Base-by-base conservation (phyloP, 2,113 vertebrate genomes). In the Gobio gobio region DNA sequence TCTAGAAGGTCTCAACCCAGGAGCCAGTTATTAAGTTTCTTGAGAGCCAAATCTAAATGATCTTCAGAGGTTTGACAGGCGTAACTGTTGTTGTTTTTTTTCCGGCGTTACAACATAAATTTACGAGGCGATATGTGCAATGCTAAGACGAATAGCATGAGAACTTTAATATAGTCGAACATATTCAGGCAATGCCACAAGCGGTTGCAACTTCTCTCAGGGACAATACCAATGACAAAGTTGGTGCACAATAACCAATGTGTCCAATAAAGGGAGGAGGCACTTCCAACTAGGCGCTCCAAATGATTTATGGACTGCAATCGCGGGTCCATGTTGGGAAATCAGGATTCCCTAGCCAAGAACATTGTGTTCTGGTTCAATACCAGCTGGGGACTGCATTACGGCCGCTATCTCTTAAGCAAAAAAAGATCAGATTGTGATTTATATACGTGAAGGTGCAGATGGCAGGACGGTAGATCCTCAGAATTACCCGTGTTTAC, bases 361-460 rank as follows among this genome's bases (percentile, higher is more conserved):
- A 85, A 85, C 80, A 82, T 78, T 83, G 74, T 33, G 49, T 82
- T 85, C 82, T 83, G 84, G 81, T 88, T 86, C 77, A 81, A 76
- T 68, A 68, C 64, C 58, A 80, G 78, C 54, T 66, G 66, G 51
- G 70, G 81, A 89, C n/a, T 86, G 58, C 18, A 63, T 68, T 22
- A 77, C 16, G 83, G 78, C 83, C 64, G 54, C 82, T 58, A 86
- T 77, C 87, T 83, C 29, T 78, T 83, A 86, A 87, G 76, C 83
- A 86, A 85, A 87, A 86, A 87, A 88, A 74, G 8, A 61, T 82
- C 79, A 80, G 40, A 83, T 22, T 56, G 88, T 73, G 74, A 88
- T 90, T 87, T 88, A 78, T 88, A 85, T 84, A 86, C 83, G 85
- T 87, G 92, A 85, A 91, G 89, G 86, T 87, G 88, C 77, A 72